Conservation (phyloP, 2,797 vertebrate genomes). For the Brachymystax lenok region DNA sequence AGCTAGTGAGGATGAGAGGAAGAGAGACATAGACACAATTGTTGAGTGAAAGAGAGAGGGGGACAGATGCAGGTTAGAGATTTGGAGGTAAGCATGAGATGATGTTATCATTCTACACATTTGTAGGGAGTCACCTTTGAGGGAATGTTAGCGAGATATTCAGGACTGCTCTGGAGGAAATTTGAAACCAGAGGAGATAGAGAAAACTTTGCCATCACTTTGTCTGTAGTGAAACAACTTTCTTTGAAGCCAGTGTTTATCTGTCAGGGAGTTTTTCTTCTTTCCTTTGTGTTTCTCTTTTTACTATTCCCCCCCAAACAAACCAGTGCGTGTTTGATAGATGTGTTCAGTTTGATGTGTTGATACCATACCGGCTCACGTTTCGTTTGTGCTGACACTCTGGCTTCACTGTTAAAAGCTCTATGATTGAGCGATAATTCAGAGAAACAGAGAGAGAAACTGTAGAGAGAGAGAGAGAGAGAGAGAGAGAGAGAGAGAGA, state of each 20-base stretch:
- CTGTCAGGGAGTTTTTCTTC: neutral
- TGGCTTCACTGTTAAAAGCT: neutral
- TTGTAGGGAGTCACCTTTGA: neutral
- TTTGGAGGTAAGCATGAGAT: neutral
- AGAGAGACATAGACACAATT: neutral
- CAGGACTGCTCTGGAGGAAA: no score
- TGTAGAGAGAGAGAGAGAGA: no score
- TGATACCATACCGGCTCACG: neutral
- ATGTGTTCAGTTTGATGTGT: neutral
- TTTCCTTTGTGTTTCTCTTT: neutral
- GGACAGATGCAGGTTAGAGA: neutral
- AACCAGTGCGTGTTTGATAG: neutral
- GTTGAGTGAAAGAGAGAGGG: neutral
- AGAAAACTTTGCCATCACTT: neutral
- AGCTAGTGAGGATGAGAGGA: neutral
- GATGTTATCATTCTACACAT: no score
- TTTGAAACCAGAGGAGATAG: no score
- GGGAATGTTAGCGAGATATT: no score
- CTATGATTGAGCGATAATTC: neutral
- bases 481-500: no score
- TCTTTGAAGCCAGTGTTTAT: neutral
- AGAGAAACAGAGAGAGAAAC: neutral
- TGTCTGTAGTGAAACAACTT: neutral
- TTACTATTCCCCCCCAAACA: neutral
- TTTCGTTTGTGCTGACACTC: neutral